Percentiles rank a stretch among this genome's conserved stretches.
These are phyloP conservation scores for Phyllopteryx taeniolatus DNA, from an alignment of 2,113 vertebrate species.

Conservation along the genomic window DNA sequence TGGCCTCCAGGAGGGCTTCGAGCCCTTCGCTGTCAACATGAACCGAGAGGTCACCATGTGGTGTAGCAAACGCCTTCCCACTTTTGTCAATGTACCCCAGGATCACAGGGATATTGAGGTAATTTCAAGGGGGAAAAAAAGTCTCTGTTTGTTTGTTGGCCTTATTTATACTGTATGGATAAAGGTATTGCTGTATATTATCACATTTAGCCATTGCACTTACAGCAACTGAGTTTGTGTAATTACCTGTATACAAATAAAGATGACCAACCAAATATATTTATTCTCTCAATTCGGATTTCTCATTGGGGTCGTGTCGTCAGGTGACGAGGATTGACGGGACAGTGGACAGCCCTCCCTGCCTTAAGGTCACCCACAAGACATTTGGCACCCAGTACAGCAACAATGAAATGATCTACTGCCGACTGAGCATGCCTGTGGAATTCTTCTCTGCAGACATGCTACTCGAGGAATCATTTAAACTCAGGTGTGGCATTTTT, in stretches of 20 bases:
- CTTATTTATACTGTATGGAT: not conserved
- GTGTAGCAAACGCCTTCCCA: conserved; percentile 98
- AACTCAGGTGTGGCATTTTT: conserved; percentile 56
- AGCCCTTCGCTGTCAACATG: conserved; percentile 97
- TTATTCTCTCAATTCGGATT: not conserved
- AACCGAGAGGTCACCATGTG: conserved; percentile 96
- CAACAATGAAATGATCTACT: conserved; percentile 89
- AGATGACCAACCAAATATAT: not conserved
- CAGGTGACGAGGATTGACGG: conserved; percentile 92
- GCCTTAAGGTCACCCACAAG: conserved; percentile 94
- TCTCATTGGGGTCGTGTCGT: not conserved
- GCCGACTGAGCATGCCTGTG: conserved; percentile 91
- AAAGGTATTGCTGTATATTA: not conserved
- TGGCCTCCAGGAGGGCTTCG: conserved; percentile 95
- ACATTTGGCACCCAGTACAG: conserved; percentile 94
- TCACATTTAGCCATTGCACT: not conserved
- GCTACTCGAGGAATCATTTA: conserved; percentile 70
- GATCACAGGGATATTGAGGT: conserved; percentile 89
- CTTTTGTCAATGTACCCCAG: conserved; percentile 87
- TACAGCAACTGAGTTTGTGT: not conserved
- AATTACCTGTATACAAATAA: too few species aligned
- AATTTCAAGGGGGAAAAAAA: conserved; percentile 13
- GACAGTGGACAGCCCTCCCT: conserved; percentile 89
- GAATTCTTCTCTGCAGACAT: conserved; percentile 78
- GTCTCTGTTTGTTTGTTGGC: not conserved